Conservation (phyloP, 2,888 invertebrate genomes). For the Cyaniris semiargus region DNA sequence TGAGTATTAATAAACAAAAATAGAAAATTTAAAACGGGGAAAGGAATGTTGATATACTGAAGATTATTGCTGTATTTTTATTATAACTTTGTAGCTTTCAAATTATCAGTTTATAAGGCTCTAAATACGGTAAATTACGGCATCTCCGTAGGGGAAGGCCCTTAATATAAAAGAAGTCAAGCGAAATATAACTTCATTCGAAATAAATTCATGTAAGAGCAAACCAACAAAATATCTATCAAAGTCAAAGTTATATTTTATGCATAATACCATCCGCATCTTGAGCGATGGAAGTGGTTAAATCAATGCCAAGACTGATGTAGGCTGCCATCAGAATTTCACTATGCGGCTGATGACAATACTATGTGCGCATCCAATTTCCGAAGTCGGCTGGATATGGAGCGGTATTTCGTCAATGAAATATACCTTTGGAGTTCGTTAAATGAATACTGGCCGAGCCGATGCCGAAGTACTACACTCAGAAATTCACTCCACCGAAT, state of each 20-base stretch:
- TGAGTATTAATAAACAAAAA: too few species aligned
- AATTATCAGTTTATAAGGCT: too few species aligned
- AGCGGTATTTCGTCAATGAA: slow-evolving; percentile 22
- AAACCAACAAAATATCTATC: slow-evolving; percentile 2
- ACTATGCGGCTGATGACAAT: slow-evolving; percentile 11
- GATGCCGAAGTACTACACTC: slow-evolving; percentile 9
- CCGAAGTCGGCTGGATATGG: slow-evolving; percentile 16
- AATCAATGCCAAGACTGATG: slow-evolving; percentile 20
- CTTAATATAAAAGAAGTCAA: too few species aligned
- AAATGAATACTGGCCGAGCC: slow-evolving; percentile 3
- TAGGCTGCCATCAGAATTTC: slow-evolving; percentile 18
- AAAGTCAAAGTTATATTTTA: background rate
- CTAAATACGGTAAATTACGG: too few species aligned
- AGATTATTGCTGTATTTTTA: too few species aligned
- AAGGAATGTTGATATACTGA: too few species aligned
- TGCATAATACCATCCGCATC: background rate
- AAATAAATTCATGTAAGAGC: background rate
- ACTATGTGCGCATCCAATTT: slow-evolving; percentile 21
- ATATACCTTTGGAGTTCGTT: slow-evolving; percentile 21
- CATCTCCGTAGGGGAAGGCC: too few species aligned
- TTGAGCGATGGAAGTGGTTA: slow-evolving; percentile 7
- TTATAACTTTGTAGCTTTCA: too few species aligned
- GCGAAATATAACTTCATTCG: background rate
- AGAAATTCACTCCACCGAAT: slow-evolving; percentile 11
- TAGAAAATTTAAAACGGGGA: too few species aligned